Percentiles rank a stretch among this genome's conserved stretches.
phyloP scores from a whole-genome alignment of 2,113 vertebrate species.

The Phrynosoma platyrhinos region DNA sequence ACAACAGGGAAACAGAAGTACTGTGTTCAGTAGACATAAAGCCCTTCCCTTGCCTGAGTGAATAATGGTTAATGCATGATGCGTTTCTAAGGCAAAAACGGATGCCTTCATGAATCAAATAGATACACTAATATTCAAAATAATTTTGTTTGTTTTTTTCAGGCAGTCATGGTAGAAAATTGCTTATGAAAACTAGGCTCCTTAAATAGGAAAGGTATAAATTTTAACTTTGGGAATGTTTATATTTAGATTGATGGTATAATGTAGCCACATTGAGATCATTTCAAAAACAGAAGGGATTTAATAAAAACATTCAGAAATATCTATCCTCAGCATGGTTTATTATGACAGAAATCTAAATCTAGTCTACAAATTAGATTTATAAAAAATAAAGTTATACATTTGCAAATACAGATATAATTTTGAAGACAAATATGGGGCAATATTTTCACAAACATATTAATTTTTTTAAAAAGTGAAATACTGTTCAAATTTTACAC shows the following conservation, averaged over 20 bases:
- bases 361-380: background rate
- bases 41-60: constrained; percentile 58
- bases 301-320: background rate
- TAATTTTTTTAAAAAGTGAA: background rate
- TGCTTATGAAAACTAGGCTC: background rate
- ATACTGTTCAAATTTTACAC: background rate
- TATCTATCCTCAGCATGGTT: background rate
- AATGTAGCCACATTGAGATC: background rate
- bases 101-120: constrained; percentile 56
- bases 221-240: background rate
- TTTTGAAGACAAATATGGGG: constrained; percentile 22
- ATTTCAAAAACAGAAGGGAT: background rate
- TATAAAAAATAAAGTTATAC: background rate
- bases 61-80: constrained; percentile 67
- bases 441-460: background rate
- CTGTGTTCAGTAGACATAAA: constrained; percentile 78
- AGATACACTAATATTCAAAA: constrained; percentile 22
- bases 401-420: constrained; percentile 15
- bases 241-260: background rate
- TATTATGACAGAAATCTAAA: background rate
- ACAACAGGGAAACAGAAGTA: constrained; percentile 61
- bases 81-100: constrained; percentile 72
- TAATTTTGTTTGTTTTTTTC: background rate
- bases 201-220: background rate
- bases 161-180: background rate